Percentiles rank a stretch among this genome's conserved stretches.
phyloP scores from a whole-genome alignment of 1,140 invertebrate species.

The Zophobas morio region DNA sequence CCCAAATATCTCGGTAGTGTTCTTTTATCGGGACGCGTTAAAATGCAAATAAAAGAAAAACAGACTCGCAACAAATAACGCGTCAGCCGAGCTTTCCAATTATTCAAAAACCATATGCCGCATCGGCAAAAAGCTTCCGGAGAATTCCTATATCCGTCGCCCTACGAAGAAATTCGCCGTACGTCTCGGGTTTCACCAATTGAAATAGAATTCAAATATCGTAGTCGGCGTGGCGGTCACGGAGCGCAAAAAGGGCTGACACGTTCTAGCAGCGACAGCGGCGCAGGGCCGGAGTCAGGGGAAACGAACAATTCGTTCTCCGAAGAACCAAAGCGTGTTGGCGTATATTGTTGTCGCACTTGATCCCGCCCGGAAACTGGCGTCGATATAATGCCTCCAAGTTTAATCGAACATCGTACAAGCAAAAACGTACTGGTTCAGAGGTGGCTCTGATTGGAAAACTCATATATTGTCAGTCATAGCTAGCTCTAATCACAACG shows the following conservation, averaged over 20 bases:
- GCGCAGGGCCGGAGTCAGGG: background rate
- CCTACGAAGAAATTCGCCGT: slow-evolving; percentile 25
- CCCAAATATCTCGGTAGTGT: background rate
- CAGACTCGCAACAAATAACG: slow-evolving; percentile 14
- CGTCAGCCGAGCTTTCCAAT: slow-evolving; percentile 20
- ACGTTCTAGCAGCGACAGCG: slow-evolving; percentile 15
- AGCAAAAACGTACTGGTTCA: too few relatives aligned
- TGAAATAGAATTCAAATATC: slow-evolving; percentile 49
- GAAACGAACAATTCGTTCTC: background rate
- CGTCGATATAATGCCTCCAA: too few relatives aligned
- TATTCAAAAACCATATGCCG: slow-evolving; percentile 36
- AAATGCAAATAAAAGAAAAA: slow-evolving; percentile 17
- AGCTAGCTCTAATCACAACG: too few relatives aligned
- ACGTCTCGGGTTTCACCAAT: slow-evolving; percentile 30
- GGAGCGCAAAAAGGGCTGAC: slow-evolving; percentile 28
- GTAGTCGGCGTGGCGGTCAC: slow-evolving; percentile 15
- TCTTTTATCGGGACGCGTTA: background rate
- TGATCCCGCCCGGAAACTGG: too few relatives aligned
- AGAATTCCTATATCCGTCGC: slow-evolving; percentile 20
- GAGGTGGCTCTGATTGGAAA: too few relatives aligned
- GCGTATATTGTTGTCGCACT: too few relatives aligned
- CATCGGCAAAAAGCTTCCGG: slow-evolving; percentile 7
- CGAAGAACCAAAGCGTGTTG: background rate
- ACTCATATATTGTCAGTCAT: too few relatives aligned
- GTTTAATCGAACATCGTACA: too few relatives aligned